phyloP scores from a whole-genome alignment of 2,113 vertebrate species.

The Corythoichthys intestinalis region DNA sequence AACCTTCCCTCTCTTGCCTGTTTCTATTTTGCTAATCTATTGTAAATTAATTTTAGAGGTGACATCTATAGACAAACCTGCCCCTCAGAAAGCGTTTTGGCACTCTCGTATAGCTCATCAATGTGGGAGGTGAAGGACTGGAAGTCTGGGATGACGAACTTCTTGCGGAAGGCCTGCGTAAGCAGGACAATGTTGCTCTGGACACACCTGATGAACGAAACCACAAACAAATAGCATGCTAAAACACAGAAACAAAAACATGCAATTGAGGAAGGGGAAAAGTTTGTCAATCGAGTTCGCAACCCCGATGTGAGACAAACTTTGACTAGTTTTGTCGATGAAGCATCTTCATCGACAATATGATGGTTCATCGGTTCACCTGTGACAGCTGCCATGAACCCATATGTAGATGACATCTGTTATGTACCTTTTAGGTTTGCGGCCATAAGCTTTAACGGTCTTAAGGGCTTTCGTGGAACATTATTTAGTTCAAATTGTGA shows the following conservation, averaged over 20 bases:
- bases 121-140: slow-evolving; percentile 91
- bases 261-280: not conserved
- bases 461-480: not conserved
- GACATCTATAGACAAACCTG: slow-evolving; percentile 75
- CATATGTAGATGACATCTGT: slow-evolving; percentile 5
- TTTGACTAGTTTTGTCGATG: slow-evolving; percentile 31
- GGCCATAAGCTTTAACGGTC: not conserved
- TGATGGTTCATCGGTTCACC: slow-evolving; percentile 14
- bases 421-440: not conserved
- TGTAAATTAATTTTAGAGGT: too few relatives aligned
- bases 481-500: not conserved
- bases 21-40: not conserved
- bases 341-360: slow-evolving; percentile 24
- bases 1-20: not conserved
- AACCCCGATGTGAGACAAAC: slow-evolving; percentile 52
- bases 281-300: slow-evolving; percentile 47
- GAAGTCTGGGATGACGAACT: slow-evolving; percentile 98
- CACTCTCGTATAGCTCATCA: slow-evolving; percentile 89
- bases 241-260: slow-evolving; percentile 33
- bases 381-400: slow-evolving; percentile 20
- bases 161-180: slow-evolving; percentile 97
- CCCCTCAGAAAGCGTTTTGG: slow-evolving; percentile 86
- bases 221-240: slow-evolving; percentile 49
- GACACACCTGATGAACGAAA: slow-evolving; percentile 83
- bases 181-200: slow-evolving; percentile 98